phyloP scores from a whole-genome alignment of 2,888 invertebrate genomes.

The Polyommatus iphigenia region DNA sequence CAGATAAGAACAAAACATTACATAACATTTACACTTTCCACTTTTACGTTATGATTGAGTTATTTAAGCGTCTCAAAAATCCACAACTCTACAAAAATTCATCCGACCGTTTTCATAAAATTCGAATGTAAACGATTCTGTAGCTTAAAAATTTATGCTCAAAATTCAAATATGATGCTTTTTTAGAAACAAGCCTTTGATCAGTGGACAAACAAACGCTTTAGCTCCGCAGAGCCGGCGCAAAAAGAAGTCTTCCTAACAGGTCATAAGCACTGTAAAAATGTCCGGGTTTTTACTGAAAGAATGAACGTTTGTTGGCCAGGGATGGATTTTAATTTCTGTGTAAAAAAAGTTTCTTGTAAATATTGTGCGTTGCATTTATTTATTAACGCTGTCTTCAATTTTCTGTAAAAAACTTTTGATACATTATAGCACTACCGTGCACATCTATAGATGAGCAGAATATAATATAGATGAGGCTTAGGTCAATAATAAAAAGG shows the following conservation, averaged over 20 bases:
- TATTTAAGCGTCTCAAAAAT: background rate
- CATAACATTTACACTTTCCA: too few species aligned
- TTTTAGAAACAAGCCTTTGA: constrained; percentile 30
- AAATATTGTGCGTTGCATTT: too few species aligned
- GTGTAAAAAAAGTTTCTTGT: constrained; percentile 35
- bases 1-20: too few species aligned
- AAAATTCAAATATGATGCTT: constrained; percentile 30
- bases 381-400: too few species aligned
- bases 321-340: constrained; percentile 48
- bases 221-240: constrained; percentile 44
- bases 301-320: constrained; percentile 49
- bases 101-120: background rate
- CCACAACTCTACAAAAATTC: background rate
- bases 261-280: constrained; percentile 64
- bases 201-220: constrained; percentile 38
- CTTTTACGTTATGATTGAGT: too few species aligned
- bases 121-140: background rate
- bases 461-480: too few species aligned
- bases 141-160: constrained; percentile 27
- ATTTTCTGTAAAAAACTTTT: too few species aligned
- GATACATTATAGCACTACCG: too few species aligned
- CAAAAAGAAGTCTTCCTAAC: constrained; percentile 52
- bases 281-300: constrained; percentile 63
- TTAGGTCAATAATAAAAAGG: too few species aligned
- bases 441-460: too few species aligned